Evolutionary conservation across 2,113 vertebrate species (phyloP).

Genomic region (Heptranchias perlo): DNA sequence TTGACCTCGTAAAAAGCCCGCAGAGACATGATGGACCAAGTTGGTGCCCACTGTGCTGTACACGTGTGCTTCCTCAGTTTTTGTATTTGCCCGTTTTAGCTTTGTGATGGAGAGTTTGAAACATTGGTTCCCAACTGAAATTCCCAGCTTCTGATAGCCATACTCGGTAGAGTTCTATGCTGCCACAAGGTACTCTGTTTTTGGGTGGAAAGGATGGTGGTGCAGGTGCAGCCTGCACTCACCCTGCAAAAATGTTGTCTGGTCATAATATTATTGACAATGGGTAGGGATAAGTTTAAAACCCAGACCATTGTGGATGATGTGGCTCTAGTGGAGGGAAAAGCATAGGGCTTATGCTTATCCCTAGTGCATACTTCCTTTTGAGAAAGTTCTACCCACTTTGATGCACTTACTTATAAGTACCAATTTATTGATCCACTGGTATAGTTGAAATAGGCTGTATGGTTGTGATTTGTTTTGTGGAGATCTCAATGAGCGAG

Average conservation of each 20-base stretch:
- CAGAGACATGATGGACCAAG: background rate
- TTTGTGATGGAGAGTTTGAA: background rate
- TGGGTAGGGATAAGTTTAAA: background rate
- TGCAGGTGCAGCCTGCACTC: background rate
- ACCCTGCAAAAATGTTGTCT: background rate
- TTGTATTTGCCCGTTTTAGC: background rate
- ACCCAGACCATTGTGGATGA: background rate
- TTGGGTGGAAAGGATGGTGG: background rate
- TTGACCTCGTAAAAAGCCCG: background rate
- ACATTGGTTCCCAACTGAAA: background rate
- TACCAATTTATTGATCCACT: background rate
- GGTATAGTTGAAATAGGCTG: background rate
- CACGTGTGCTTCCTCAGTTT: no score
- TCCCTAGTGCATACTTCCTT: background rate
- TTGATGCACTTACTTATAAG: background rate
- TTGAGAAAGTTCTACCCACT: background rate
- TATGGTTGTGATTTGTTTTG: no score
- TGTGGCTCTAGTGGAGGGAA: no score
- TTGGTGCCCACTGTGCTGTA: background rate
- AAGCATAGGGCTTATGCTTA: background rate
- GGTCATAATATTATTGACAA: background rate
- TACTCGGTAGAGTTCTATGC: background rate
- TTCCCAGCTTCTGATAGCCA: background rate
- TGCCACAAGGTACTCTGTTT: background rate
- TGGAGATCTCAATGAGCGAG: no score